Base-by-base conservation (phyloP, 2,113 vertebrate species). In the Crypturellus undulatus region DNA sequence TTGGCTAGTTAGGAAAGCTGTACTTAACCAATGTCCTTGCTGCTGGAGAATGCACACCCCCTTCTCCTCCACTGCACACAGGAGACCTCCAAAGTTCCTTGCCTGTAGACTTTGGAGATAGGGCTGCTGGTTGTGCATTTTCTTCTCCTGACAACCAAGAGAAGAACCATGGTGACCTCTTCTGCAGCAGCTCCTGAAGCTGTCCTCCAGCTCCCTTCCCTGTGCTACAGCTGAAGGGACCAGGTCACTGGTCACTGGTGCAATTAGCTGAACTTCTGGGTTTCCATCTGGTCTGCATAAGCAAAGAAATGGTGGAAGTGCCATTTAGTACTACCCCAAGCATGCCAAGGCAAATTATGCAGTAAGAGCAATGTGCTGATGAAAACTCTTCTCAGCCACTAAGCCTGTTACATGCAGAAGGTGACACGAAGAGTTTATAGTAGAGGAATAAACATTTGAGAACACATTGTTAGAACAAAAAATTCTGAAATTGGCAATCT, bases 321-420 rank as follows among this genome's bases (percentile, higher is more conserved):
- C 36, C 36, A 51, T 45, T 95, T 68, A 93, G 82, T 88, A 88
- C 91, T 84, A 88, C 68, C 42, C 68, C 76, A 94, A 86, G 94
- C 90, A 86, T 38, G 93, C 82, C 69, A 93, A 92, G 89, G 89
- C 52, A 95, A 95, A 82, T 88, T 94, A 28, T 51, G n/a, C 88
- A 84, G 86, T 52, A 84, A 84, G 16, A 84, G n/a, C 73, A 90
- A 93, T 58, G 65, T 94, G 93, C 92, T 96, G 92, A 96, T 96
- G 79, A 79, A 49, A 9, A 58, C 73, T 87, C 85, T 89, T 90
- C 85, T 84, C 79, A 71, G 40, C 64, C 78, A 32, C 83, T 72
- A 71, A 71, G 58, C 12, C 85, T 58, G 58, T 49, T 81, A 78
- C 59, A 45, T 69, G 85, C 83, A 92, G 60, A 92, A 92, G 69